phyloP scores from a whole-genome alignment of 2,113 vertebrate genomes.

The Lontra canadensis region DNA sequence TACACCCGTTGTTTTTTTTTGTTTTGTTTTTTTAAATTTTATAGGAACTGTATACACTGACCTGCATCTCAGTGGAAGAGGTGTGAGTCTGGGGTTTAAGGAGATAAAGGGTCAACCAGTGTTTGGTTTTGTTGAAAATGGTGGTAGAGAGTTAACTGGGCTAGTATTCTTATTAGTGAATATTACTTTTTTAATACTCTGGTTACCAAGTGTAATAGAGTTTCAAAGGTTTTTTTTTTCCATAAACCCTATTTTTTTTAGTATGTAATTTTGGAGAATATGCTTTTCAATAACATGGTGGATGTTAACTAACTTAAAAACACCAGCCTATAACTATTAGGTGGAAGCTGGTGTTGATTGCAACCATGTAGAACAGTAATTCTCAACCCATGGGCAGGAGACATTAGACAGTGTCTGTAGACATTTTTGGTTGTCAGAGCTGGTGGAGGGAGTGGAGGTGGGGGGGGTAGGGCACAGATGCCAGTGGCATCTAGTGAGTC shows the following conservation, averaged over 20 bases:
- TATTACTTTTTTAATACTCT: background rate
- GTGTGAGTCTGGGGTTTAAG: background rate
- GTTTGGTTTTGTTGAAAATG: background rate
- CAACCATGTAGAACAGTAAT: background rate
- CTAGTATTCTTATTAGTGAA: background rate
- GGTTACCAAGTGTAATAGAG: background rate
- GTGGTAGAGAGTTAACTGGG: background rate
- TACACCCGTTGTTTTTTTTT: background rate
- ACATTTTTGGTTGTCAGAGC: background rate
- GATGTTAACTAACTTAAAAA: background rate
- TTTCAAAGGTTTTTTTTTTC: background rate
- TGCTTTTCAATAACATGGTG: background rate
- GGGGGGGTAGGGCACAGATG: background rate
- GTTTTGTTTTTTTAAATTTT: background rate
- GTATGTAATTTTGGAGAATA: background rate
- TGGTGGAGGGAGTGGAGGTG: background rate
- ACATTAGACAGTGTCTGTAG: background rate
- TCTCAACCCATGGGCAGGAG: background rate
- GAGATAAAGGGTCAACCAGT: background rate
- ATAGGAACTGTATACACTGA: background rate
- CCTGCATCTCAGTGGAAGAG: background rate
- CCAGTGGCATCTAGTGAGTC: background rate
- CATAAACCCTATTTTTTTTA: background rate
- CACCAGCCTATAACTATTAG: background rate
- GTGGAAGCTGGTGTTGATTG: background rate